Base-by-base conservation (phyloP, 2,888 invertebrate species). In the Ashinkailepas kermadecensis region DNA sequence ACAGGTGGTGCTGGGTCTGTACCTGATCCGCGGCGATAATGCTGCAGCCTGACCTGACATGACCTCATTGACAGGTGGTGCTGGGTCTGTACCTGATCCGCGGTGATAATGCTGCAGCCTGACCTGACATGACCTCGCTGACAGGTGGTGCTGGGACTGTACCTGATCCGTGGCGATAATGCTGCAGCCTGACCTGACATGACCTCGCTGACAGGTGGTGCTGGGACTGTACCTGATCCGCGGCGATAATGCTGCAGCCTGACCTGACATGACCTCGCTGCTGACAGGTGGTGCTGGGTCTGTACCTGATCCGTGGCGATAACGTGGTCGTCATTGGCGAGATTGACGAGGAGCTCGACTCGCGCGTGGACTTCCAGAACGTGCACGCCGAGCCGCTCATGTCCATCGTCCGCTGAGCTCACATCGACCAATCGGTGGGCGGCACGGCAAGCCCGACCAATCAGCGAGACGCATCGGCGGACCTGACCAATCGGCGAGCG, bases 331-430 rank as follows among this genome's bases (percentile, higher is more conserved):
- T 90, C 21, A 88, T 90, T 83, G 90, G 90, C 18, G 90, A 91
- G 85, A 86, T 90, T 56, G 90, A 91, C 85, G 90, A 90, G 84
- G 90, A 90, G 70, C 84, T 89, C 79, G 90, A 90, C 85, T 86
- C 87, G 81, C 86, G 88, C 59, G 84, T 90, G 81, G 90, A 90
- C 85, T 87, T 90, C 82, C 86, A 87, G 25, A 88, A 87, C 82
- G 88, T 90, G 82, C 88, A 88, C 84, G 90, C 90, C 23, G 89
- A 90, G 81, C 90, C 90, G 15, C 86, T 91, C 13, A 64, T 58
- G 56, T 82, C 82, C n/a, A 80, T 80, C 13, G 81, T 82, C 10
- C 70, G 78, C 39, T 39, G 39, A 39, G 39, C 39, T 39, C 39
- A 4, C 39, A 39, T 1, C 39, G 4, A 1, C 39, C 39, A 39